phyloP scores from a whole-genome alignment of 2,797 vertebrate species.

The Peromyscus eremicus region DNA sequence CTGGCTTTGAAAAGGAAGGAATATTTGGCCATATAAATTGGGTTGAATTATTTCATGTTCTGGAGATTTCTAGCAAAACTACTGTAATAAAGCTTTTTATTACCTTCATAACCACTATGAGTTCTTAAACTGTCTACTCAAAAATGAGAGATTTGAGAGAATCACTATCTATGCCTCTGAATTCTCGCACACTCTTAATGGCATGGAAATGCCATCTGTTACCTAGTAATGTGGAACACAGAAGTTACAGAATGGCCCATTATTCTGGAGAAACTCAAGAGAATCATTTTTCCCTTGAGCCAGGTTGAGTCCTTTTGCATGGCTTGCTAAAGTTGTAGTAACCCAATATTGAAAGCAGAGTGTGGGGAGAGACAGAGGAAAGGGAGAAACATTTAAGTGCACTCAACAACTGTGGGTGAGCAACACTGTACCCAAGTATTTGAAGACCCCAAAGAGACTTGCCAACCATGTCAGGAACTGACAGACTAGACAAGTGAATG shows the following conservation, averaged over 20 bases:
- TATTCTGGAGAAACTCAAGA: not conserved
- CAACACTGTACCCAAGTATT: not conserved
- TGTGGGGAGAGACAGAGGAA: not conserved
- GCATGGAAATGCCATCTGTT: not conserved
- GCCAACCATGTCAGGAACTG: not conserved
- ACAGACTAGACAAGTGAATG: not conserved
- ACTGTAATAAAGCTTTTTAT: not conserved
- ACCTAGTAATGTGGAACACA: not conserved
- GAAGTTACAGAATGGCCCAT: too few species aligned
- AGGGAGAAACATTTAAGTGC: not conserved
- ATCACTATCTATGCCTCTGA: too few species aligned
- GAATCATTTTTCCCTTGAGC: not conserved
- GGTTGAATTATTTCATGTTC: not conserved
- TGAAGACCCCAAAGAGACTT: not conserved
- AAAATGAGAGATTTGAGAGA: not conserved
- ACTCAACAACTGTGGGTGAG: not conserved
- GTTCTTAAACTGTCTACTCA: not conserved
- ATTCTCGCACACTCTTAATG: not conserved
- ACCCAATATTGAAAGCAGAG: not conserved
- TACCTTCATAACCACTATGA: not conserved
- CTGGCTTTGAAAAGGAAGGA: not conserved
- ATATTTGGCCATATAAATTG: not conserved
- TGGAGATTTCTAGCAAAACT: not conserved
- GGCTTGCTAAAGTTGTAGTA: not conserved
- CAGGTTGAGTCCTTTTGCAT: not conserved